Base-by-base conservation (phyloP, 2,888 invertebrate genomes). In the Rhagophthalmus giganteus region DNA sequence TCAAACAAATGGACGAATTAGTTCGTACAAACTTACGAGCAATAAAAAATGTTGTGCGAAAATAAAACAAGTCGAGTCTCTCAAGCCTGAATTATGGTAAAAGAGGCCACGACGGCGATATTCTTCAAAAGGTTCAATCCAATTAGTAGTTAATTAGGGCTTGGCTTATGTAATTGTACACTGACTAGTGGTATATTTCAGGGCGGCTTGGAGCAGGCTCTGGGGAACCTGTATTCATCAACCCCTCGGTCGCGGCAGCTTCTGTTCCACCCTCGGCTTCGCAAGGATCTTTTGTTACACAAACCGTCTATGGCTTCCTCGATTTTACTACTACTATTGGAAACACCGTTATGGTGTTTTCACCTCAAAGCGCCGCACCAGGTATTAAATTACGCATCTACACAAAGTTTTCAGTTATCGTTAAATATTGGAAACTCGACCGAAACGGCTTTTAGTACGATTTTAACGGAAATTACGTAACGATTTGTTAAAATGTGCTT, bases 321-420 rank as follows among this genome's bases (percentile, higher is more conserved):
- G 94, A 94, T 76, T 94, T 94, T 74, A 92, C 93, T 39, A 94
- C 94, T 1, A 94, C 93, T 2, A 92, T 94, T 66, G 94, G 92
- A 55, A 91, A 93, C 72, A 94, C 94, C 8, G 88, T 94, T 40
- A 94, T 94, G 91, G 87, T 94, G 24, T 94, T 94, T 74, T 94
- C 93, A 0, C 94, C 94, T 0, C 87, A 92, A 64, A 92, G 90
- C 64, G 85, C 85, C 13, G 85, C 88, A 12, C 84, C 85, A 26
- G 84, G 72, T 70, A 62, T 65, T 60, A 59, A 48, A 37, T 45
- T 30, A 41, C 20, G 20, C 7, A 5, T 3, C 7, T 20, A 20
- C 20, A 20, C n/a, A n/a, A n/a, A n/a, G n/a, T n/a, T n/a, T n/a
- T n/a, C n/a, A n/a, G n/a, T n/a, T n/a, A n/a, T n/a, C n/a, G n/a